phyloP scores from a whole-genome alignment of 2,797 vertebrate species.

The Sebastes hopkinsi region DNA sequence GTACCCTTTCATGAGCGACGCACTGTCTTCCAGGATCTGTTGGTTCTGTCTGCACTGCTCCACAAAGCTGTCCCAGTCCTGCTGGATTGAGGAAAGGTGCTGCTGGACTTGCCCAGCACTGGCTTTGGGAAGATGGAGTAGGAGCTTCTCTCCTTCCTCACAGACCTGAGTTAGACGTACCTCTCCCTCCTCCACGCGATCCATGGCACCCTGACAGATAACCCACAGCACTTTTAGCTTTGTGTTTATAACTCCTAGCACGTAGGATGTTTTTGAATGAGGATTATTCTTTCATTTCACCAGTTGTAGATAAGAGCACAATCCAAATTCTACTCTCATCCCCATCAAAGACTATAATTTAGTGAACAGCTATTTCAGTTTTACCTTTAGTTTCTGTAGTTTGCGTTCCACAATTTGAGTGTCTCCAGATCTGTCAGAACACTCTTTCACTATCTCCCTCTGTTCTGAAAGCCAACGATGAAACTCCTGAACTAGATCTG shows the following conservation, averaged over 20 bases:
- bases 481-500: conserved; percentile 92
- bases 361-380: neutral
- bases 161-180: conserved; percentile 88
- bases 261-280: neutral
- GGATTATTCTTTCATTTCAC: neutral
- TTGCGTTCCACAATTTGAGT: conserved; percentile 90
- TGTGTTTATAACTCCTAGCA: neutral
- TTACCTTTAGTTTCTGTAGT: conserved; percentile 92
- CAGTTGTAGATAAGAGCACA: neutral
- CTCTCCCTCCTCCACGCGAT: conserved; percentile 89
- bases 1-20: conserved; percentile 84
- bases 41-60: conserved; percentile 91
- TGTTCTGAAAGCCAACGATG: conserved; percentile 90
- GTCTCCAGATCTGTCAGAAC: conserved; percentile 91
- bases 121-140: conserved; percentile 89
- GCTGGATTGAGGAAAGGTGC: conserved; percentile 89
- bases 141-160: conserved; percentile 92
- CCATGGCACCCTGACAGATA: conserved; percentile 84
- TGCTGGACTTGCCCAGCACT: conserved; percentile 90
- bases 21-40: conserved; percentile 89
- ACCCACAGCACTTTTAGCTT: neutral
- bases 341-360: neutral
- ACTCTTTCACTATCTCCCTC: conserved; percentile 88
- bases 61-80: conserved; percentile 92
- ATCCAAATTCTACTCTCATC: neutral